A percentile compares a stretch with the other conserved stretches of the same genome.
These are phyloP conservation scores for Melanotaenia maccullochi DNA, from an alignment of 2,797 vertebrate genomes.

Conservation along the genomic window DNA sequence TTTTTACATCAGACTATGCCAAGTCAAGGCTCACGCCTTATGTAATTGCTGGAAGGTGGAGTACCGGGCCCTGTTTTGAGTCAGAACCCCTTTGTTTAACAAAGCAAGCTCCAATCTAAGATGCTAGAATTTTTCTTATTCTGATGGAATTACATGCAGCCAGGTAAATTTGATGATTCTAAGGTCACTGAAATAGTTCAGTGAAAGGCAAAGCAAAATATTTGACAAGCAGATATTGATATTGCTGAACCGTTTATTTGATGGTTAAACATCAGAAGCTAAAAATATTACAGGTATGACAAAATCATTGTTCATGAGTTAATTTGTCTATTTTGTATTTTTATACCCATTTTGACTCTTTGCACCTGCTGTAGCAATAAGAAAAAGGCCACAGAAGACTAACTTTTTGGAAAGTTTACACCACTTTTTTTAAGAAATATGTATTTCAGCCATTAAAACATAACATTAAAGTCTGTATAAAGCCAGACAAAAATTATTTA, in stretches of 20 bases:
- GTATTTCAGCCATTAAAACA: no score
- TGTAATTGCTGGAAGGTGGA: slow-evolving; percentile 62
- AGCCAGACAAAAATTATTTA: no score
- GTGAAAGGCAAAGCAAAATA: slow-evolving; percentile 41
- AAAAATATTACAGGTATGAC: not conserved
- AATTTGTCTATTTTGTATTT: no score
- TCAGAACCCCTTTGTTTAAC: slow-evolving; percentile 79
- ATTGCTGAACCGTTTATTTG: slow-evolving; percentile 44
- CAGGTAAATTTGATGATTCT: slow-evolving; percentile 78
- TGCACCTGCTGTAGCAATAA: not conserved
- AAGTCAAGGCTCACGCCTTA: slow-evolving; percentile 72
- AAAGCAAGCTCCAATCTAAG: slow-evolving; percentile 68
- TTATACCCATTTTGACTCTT: not conserved
- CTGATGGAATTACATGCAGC: slow-evolving; percentile 57
- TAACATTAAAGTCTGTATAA: no score
- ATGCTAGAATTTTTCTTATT: slow-evolving; percentile 65
- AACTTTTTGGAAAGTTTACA: no score
- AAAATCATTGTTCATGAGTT: no score
- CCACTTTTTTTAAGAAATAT: no score
- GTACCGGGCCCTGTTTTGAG: slow-evolving; percentile 67
- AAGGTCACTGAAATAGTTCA: slow-evolving; percentile 80
- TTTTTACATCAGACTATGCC: slow-evolving; percentile 43
- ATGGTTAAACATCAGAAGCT: not conserved
- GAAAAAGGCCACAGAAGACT: no score
- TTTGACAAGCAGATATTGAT: slow-evolving; percentile 54